Percentiles rank a stretch among this genome's conserved stretches.
These are phyloP conservation scores for Sparus aurata DNA, from an alignment of 2,797 vertebrate species.

Conservation along the genomic window DNA sequence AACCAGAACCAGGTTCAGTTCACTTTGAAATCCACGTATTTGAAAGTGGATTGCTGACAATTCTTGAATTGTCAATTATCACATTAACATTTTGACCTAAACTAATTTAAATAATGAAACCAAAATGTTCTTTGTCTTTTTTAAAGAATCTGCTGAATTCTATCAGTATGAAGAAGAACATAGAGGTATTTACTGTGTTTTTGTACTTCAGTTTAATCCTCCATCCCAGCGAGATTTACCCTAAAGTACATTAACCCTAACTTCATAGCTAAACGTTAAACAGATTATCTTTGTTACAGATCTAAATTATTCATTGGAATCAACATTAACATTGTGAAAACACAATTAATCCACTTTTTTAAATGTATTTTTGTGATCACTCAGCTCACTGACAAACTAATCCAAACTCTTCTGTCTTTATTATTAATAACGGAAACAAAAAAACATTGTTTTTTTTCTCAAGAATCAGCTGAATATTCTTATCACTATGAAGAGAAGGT, in stretches of 20 bases:
- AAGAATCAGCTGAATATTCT: conserved; percentile 69
- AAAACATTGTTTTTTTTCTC: conserved; percentile 9
- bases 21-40: not conserved
- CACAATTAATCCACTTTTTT: not conserved
- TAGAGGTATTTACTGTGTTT: conserved; percentile 76
- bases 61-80: no score
- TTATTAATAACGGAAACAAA: not conserved
- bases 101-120: not conserved
- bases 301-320: not conserved
- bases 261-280: not conserved
- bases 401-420: not conserved
- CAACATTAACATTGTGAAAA: not conserved
- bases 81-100: not conserved
- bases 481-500: conserved; percentile 68
- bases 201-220: not conserved
- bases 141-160: conserved; percentile 82
- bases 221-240: not conserved
- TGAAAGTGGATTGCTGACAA: not conserved
- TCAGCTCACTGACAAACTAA: conserved; percentile 16
- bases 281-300: not conserved
- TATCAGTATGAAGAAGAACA: conserved; percentile 84
- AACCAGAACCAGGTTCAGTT: not conserved
- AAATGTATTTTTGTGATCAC: not conserved
- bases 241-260: not conserved
- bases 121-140: conserved; percentile 44